These are phyloP conservation scores for Apolygus lucorum DNA, from an alignment of 1,140 invertebrate genomes.

Conservation along the genomic window DNA sequence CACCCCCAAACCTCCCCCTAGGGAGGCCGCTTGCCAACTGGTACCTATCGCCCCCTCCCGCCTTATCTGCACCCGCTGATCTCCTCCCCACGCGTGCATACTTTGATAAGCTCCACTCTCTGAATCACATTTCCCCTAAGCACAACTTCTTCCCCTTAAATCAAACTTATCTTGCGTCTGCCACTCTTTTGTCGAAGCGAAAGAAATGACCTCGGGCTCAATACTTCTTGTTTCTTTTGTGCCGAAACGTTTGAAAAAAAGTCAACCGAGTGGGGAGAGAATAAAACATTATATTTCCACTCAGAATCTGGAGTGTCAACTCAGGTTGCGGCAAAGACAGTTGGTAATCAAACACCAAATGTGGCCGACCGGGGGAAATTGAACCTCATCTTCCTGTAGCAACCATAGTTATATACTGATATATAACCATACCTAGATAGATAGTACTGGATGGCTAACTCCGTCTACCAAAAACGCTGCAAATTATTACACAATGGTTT, in stretches of 20 bases:
- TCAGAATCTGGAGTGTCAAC: no score
- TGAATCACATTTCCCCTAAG: neutral
- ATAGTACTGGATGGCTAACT: no score
- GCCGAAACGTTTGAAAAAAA: neutral
- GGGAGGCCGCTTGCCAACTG: neutral
- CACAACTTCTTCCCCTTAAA: neutral
- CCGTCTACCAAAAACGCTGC: no score
- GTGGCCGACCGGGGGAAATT: no score
- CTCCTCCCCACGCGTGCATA: neutral
- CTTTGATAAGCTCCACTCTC: neutral
- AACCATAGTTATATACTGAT: no score
- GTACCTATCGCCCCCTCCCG: neutral
- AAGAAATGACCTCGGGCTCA: neutral
- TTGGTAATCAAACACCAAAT: no score
- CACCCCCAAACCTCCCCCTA: neutral
- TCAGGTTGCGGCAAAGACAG: no score
- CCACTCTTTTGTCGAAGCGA: neutral
- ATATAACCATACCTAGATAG: no score
- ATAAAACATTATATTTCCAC: no score
- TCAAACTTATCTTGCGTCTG: neutral
- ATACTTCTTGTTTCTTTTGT: neutral
- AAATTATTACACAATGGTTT: no score
- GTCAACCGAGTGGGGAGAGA: no score
- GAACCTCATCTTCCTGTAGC: no score
- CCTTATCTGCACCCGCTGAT: neutral